Evolutionary conservation across 2,797 vertebrate genomes (phyloP), one percentile per base, ranked within the genome.

Genomic region (Pangasius krempfi): DNA sequence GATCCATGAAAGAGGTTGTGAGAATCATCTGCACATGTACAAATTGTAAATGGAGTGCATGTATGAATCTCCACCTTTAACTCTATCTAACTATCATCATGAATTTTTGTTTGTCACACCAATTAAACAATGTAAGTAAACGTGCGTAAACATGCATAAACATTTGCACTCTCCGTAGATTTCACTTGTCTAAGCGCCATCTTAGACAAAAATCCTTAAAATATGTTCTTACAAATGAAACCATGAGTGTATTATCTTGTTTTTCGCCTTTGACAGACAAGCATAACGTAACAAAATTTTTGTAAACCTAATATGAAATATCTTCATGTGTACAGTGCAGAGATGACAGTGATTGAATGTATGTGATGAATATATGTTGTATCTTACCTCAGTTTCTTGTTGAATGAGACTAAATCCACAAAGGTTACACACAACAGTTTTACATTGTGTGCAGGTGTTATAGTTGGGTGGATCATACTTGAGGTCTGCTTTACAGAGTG

Each of bases 321-420:
- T 37, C 30, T 13, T 33, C 47, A 8, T 78, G 14, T 25, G 13
- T 40, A 40, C 54, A 81, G 20, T 25, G 9, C 33, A 81, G 10
- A 58, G 5, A 60, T 25, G 33, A 8, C 22, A 60, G 5, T 22
- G 37, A 58, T 14, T 22, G 40, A 52, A 27, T 37, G 82, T 30
- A 84, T 33, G 27, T n/a, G 4, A 54, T 14, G 3, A 14, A 16
- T 60, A 20, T 44, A 27, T 9, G 2, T n/a, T 89, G 52, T 90
- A 58, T 79, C 84, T 89, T 86, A 93, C 93, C 91, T 88, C 94
- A 72, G 93, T 95, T 92, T 96, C 92, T 90, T 97, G 96, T 0
- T 97, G 97, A 54, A 93, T 94, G 0, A 97, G 97, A 89, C 96
- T 97, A 96, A 98, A 98, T 95, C 97, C 97, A 96, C 97, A 98